Base-by-base conservation (phyloP, 2,888 invertebrate species). In the Saturnia pavonia region DNA sequence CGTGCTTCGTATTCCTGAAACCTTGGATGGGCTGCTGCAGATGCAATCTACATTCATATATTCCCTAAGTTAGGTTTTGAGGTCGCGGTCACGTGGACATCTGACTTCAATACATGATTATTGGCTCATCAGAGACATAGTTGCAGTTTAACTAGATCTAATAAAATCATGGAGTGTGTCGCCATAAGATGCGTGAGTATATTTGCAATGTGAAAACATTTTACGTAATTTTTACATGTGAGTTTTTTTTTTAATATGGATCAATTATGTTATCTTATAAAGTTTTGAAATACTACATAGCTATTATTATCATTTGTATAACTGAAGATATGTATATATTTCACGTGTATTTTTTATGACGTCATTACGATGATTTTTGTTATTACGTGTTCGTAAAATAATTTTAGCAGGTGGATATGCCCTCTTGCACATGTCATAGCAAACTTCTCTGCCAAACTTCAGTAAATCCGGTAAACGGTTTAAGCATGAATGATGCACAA, bases 1-100 rank as follows among this genome's bases (percentile, higher is more conserved):
- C 87, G 89, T 88, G 89, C 72, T 67, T 25, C 42, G 43, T 60
- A 40, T 43, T 67, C 12, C 60, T 67, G 54, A 71, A 81, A 82
- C 88, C 90, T 87, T 86, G 85, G 74, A 75, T 77, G 77, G 75
- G 77, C 79, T 71, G 70, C 75, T 76, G 74, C 74, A 74, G 68
- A 76, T 75, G 72, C 72, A 79, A 80, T 87, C 81, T 69, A 73
- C 70, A 88, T 88, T 88, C 82, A 90, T 91, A 40, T 85, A 88
- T 89, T 85, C 83, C 74, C 72, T 63, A 73, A 70, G 65, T 73
- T 82, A 78, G 79, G 80, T 86, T 87, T 89, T 84, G 79, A 87
- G 85, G 80, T 74, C 84, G 74, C 78, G 82, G 80, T 78, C 80
- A 76, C 72, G 73, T 74, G 74, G 72, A 74, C 71, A 76, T 75